These are phyloP conservation scores for Catostylus mosaicus DNA, from an alignment of 30 jellyfish, hydroid and myxozoan genomes.

Conservation along the genomic window DNA sequence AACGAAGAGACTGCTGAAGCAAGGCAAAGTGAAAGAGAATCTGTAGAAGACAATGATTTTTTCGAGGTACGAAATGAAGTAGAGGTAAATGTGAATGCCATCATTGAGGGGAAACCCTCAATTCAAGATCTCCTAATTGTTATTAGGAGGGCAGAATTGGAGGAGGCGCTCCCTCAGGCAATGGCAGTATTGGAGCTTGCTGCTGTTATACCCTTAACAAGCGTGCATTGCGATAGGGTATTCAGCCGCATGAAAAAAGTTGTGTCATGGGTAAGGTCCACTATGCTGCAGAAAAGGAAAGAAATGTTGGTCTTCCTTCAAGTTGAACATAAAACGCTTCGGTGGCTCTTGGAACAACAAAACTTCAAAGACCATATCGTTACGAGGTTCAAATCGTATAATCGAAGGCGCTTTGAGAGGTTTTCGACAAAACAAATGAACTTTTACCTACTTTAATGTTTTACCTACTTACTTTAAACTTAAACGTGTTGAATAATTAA, in stretches of 20 bases:
- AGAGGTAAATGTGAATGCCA: slow-evolving; percentile 16
- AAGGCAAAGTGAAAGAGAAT: not conserved
- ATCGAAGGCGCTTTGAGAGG: slow-evolving; percentile 16
- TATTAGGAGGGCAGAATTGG: slow-evolving; percentile 33
- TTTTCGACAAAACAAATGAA: slow-evolving; percentile 10
- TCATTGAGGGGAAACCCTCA: slow-evolving; percentile 35
- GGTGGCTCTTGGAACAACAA: slow-evolving; percentile 37
- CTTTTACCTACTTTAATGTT: too few species aligned
- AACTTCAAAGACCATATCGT: slow-evolving; percentile 31
- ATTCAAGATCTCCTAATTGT: slow-evolving; percentile 33
- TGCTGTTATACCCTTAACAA: slow-evolving; percentile 26
- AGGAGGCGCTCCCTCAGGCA: slow-evolving; percentile 41
- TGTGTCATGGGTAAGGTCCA: slow-evolving; percentile 1
- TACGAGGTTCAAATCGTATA: slow-evolving; percentile 18
- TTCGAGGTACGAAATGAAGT: not conserved
- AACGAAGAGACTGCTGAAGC: slow-evolving; percentile 14
- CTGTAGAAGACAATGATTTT: slow-evolving; percentile 15
- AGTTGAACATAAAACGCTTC: slow-evolving; percentile 13
- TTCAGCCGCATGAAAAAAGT: slow-evolving; percentile 14
- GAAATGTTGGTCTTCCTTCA: slow-evolving; percentile 32
- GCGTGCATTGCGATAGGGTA: slow-evolving; percentile 39
- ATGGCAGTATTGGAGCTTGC: slow-evolving; percentile 28
- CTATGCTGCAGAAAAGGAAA: slow-evolving; percentile 6
- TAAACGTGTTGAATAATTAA: too few species aligned
- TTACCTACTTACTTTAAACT: too few species aligned